Conservation (phyloP, 2,888 invertebrate species). For the Loripinus fragilis region DNA sequence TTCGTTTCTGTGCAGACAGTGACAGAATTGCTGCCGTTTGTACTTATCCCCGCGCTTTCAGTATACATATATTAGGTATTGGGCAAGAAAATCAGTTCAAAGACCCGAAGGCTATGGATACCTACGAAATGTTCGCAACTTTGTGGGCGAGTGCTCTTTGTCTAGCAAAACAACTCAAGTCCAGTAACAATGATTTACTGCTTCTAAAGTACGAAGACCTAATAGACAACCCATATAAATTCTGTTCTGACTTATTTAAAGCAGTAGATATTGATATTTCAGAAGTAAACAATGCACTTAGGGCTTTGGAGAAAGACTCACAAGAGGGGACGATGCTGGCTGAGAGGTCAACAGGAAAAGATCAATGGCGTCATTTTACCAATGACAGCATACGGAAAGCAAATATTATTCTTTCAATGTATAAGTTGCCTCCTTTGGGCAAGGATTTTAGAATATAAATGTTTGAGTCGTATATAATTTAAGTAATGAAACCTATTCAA, state of each 20-base stretch:
- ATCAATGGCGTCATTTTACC: slow-evolving; percentile 3
- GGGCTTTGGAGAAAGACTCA: slow-evolving; percentile 48
- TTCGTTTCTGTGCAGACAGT: slow-evolving; percentile 17
- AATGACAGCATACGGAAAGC: slow-evolving; percentile 16
- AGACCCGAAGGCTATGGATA: slow-evolving; percentile 21
- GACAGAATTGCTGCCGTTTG: slow-evolving; percentile 36
- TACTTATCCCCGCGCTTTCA: slow-evolving; percentile 38
- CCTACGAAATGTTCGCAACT: slow-evolving; percentile 44
- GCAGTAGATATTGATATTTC: slow-evolving; percentile 39
- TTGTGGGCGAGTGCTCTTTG: slow-evolving; percentile 42
- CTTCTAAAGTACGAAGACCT: slow-evolving; percentile 56
- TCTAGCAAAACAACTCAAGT: slow-evolving; percentile 25
- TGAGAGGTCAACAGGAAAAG: not conserved
- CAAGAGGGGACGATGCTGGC: slow-evolving; percentile 37
- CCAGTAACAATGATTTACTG: slow-evolving; percentile 16
- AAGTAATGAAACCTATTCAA: too few relatives aligned
- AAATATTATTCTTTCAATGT: slow-evolving; percentile 34
- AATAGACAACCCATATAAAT: slow-evolving; percentile 29
- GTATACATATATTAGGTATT: slow-evolving; percentile 33
- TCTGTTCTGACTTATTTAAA: slow-evolving; percentile 38
- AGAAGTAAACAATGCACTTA: slow-evolving; percentile 37
- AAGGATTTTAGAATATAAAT: too few relatives aligned
- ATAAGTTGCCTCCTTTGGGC: slow-evolving; percentile 40
- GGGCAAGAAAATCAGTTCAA: not conserved
- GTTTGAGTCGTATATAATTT: too few relatives aligned